Percentiles rank a stretch among this genome's conserved stretches.
phyloP scores from a whole-genome alignment of 2,113 vertebrate species.

The Ceyx melanurus region DNA sequence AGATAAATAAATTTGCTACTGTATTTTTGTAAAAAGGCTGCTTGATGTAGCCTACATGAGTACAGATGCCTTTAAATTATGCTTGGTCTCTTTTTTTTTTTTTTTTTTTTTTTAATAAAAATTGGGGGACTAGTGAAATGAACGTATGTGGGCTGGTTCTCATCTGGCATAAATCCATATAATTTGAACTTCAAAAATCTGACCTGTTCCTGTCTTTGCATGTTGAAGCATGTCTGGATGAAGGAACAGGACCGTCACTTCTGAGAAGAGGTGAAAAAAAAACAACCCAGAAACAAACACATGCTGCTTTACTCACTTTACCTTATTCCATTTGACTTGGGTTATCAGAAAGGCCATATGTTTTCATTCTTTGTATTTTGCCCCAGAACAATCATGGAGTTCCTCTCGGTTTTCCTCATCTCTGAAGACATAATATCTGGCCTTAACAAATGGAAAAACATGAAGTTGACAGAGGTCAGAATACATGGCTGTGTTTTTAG shows the following conservation, averaged over 20 bases:
- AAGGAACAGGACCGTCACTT: background rate
- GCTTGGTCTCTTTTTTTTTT: background rate
- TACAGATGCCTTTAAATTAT: background rate
- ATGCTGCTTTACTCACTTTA: background rate
- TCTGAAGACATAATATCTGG: constrained; percentile 75
- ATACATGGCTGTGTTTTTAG: background rate
- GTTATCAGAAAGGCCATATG: constrained; percentile 70
- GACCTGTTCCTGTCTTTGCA: background rate
- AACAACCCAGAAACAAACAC: background rate
- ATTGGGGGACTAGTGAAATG: background rate
- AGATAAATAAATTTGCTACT: background rate
- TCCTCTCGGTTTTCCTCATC: constrained; percentile 76
- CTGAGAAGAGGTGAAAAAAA: background rate
- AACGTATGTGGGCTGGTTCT: background rate
- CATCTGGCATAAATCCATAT: background rate
- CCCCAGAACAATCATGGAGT: constrained; percentile 83
- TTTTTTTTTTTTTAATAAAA: background rate
- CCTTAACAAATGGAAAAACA: constrained; percentile 65
- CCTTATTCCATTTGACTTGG: background rate
- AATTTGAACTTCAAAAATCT: background rate
- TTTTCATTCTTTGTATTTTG: constrained; percentile 76
- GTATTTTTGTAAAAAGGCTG: background rate
- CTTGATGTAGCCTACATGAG: background rate
- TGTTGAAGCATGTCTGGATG: background rate
- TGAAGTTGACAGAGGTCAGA: background rate